Conservation (phyloP, 2,888 invertebrate genomes). For the Polydrusus pterygomalis region DNA sequence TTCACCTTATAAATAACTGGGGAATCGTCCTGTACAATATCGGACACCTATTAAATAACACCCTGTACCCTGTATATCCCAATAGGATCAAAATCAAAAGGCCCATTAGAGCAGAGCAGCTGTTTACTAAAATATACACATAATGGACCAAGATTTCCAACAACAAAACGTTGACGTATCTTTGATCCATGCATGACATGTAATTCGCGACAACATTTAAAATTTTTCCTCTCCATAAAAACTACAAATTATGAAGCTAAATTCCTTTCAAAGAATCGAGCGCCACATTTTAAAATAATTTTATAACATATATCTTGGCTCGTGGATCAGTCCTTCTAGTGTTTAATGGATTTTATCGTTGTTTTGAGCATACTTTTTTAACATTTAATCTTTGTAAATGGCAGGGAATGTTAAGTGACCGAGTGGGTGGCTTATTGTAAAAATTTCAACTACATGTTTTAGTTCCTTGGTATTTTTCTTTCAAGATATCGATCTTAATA, state of each 20-base stretch:
- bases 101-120: too few relatives aligned
- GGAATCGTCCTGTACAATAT: too few relatives aligned
- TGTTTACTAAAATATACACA: too few relatives aligned
- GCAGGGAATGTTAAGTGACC: slow-evolving; percentile 17
- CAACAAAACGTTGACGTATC: too few relatives aligned
- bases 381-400: slow-evolving; percentile 12
- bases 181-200: too few relatives aligned
- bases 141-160: too few relatives aligned
- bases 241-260: background rate
- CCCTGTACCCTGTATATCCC: too few relatives aligned
- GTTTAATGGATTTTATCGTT: slow-evolving; percentile 25
- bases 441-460: background rate
- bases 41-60: too few relatives aligned
- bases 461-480: background rate
- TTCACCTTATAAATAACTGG: too few relatives aligned
- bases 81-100: too few relatives aligned
- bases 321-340: slow-evolving; percentile 22
- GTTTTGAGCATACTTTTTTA: slow-evolving; percentile 14
- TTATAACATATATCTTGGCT: slow-evolving; percentile 26
- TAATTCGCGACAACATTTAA: background rate
- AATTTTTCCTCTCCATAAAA: background rate
- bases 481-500: slow-evolving; percentile 6
- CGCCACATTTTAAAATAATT: slow-evolving; percentile 23
- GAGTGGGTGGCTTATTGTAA: slow-evolving; percentile 15
- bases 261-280: slow-evolving; percentile 1